Conservation (phyloP, 2,888 invertebrate species). For the Drosophila atroscutellata region DNA sequence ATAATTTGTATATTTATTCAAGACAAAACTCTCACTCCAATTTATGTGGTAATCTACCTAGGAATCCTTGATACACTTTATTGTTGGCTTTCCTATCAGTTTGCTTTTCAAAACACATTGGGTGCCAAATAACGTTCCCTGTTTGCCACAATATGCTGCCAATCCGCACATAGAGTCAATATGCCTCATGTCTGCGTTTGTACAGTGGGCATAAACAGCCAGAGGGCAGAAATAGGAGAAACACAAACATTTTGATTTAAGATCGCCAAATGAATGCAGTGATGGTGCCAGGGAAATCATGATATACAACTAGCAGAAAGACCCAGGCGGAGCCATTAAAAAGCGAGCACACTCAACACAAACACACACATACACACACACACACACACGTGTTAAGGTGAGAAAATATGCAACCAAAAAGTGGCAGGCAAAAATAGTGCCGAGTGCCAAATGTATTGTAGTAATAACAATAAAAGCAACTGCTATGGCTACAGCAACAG, state of each 20-base stretch:
- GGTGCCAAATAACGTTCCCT: background rate
- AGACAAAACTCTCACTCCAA: background rate
- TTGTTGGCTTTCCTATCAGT: background rate
- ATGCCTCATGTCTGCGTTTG: slow-evolving; percentile 6
- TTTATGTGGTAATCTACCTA: background rate
- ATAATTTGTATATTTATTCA: background rate
- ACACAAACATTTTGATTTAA: slow-evolving; percentile 69
- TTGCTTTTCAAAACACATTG: background rate
- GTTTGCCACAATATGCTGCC: background rate
- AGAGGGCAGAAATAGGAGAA: slow-evolving; percentile 12
- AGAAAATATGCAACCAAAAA: slow-evolving; percentile 70
- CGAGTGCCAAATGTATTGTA: slow-evolving; percentile 80
- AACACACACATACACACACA: slow-evolving; percentile 15
- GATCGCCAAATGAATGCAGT: slow-evolving; percentile 72
- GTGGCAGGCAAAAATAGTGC: slow-evolving; percentile 72
- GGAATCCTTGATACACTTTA: background rate
- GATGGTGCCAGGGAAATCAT: slow-evolving; percentile 68
- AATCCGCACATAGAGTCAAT: background rate
- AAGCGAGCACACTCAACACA: slow-evolving; percentile 39
- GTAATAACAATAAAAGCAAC: slow-evolving; percentile 80
- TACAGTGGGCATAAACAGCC: slow-evolving; percentile 9
- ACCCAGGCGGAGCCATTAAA: slow-evolving; percentile 61
- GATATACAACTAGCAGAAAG: slow-evolving; percentile 57
- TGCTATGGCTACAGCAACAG: slow-evolving; percentile 38
- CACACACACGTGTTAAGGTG: slow-evolving; percentile 54